Evolutionary conservation across 2,113 vertebrate species (phyloP), one percentile per base, ranked within the genome.

Genomic region (Mesembrinibis cayennensis): DNA sequence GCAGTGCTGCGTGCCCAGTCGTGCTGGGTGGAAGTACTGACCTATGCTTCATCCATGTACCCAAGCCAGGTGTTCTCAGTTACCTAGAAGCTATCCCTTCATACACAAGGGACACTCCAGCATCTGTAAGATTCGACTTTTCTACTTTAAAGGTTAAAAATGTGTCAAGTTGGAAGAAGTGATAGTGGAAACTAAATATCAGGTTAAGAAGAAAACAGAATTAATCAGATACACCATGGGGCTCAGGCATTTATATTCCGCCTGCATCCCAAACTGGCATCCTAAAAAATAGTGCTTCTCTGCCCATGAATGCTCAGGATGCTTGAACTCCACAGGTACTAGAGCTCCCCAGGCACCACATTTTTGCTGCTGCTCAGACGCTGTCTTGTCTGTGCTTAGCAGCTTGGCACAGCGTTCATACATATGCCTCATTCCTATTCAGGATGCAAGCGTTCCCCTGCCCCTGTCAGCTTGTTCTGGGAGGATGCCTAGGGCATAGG

Each of bases 341-440:
- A 16, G 19, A 59, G 59, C 38, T 86, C 47, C 56, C 10, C 19
- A 10, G 21, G 53, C 58, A 29, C 36, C 52, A 34, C 1, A 22
- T 34, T 36, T 76, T 67, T 73, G 42, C 53, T 71, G 70, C 80
- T 38, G 40, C 81, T 32, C 49, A 52, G 23, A n/a, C 13, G 0
- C 19, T 45, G 36, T 32, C 25, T 49, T n/a, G 19, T 4, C 53
- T 26, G 45, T 36, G 16, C 36, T 67, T 4, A 18, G 56, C 73
- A 34, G n/a, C 79, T 52, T 30, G 74, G 36, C 84, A 15, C 47
- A 27, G 47, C 5, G 1, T 17, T 70, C 11, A 0, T 2, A 2
- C 7, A 2, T 10, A 4, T 9, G 2, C 26, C 76, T 17, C 0
- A 17, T 6, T 40, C 61, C n/a, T 29, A 0, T 40, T 49, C 2